Evolutionary conservation across 2,797 vertebrate species (phyloP).

Genomic region (Alauda arvensis): DNA sequence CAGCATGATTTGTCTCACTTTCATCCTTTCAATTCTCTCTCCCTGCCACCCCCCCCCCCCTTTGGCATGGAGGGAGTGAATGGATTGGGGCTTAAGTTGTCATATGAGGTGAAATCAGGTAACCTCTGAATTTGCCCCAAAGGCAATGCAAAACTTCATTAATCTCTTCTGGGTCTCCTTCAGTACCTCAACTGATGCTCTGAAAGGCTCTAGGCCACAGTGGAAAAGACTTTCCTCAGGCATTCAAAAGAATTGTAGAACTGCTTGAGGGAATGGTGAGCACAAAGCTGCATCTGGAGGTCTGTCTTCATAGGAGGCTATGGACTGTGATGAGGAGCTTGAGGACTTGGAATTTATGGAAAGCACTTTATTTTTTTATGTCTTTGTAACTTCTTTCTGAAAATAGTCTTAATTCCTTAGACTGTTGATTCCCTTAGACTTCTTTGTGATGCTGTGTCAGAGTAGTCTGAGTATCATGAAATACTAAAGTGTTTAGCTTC

Average conservation of each 20-base stretch:
- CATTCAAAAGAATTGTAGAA: neutral
- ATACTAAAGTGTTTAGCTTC: neutral
- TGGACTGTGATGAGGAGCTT: neutral
- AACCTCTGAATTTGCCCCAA: neutral
- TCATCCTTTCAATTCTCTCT: neutral
- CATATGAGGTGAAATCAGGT: neutral
- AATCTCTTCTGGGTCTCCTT: neutral
- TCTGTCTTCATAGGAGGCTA: neutral
- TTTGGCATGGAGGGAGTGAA: rapidly evolving
- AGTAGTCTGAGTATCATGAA: neutral
- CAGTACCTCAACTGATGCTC: neutral
- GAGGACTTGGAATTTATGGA: neutral
- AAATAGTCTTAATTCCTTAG: neutral
- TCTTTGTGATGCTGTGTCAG: neutral
- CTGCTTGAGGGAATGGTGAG: neutral
- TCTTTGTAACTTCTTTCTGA: neutral
- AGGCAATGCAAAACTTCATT: neutral
- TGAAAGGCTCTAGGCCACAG: neutral
- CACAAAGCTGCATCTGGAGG: neutral
- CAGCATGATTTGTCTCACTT: neutral
- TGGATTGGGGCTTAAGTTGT: neutral
- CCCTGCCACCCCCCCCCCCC: rapidly evolving
- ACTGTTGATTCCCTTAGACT: neutral
- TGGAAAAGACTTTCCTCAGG: neutral
- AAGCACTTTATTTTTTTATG: neutral